Evolutionary conservation across 1,140 invertebrate species (phyloP), one percentile per base, ranked within the genome.

Genomic region (Eufriesea mexicana): DNA sequence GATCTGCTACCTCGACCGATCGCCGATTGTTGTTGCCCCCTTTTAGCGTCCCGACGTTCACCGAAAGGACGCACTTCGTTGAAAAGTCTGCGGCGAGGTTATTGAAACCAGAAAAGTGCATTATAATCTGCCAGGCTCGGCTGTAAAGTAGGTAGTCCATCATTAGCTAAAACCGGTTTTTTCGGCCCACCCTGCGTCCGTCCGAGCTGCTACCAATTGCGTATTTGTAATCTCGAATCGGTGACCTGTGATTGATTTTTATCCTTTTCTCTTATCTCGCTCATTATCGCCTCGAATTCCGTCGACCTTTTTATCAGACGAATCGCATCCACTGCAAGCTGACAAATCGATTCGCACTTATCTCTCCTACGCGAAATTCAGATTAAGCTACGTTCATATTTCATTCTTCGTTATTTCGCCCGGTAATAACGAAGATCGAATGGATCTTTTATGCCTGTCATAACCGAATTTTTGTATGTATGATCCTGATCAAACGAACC

Each of bases 111-210:
- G 77, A 84, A 89, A 89, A 79, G 57, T 59, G 73, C 55, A 74
- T 89, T 86, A 86, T 81, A 86, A 84, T 86, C 47, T 64, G 66
- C 12, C 55, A 59, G 62, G 67, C 67, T 79, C 45, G 84, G 79
- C 67, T 78, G 79, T 64, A 85, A 81, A 87, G 85, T 80, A 86
- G 77, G 86, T 83, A 86, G 85, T 90, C 86, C 76, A 84, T 90
- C 83, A 91, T 91, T 89, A 90, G 76, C 82, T 55, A 71, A 62
- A 89, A 90, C 90, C 90, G 86, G 88, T 91, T 90, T 90, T 89
- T 89, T 90, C 85, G 72, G 86, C 85, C 89, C 86, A 88, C 79
- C 84, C 84, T 89, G 82, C 82, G 79, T 57, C 61, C 80, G 66
- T 82, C 68, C 79, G 57, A 76, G 62, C 71, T 83, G 62, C 79